These are phyloP conservation scores for Anticlea derivata DNA, from an alignment of 2,888 invertebrate genomes.

Conservation along the genomic window DNA sequence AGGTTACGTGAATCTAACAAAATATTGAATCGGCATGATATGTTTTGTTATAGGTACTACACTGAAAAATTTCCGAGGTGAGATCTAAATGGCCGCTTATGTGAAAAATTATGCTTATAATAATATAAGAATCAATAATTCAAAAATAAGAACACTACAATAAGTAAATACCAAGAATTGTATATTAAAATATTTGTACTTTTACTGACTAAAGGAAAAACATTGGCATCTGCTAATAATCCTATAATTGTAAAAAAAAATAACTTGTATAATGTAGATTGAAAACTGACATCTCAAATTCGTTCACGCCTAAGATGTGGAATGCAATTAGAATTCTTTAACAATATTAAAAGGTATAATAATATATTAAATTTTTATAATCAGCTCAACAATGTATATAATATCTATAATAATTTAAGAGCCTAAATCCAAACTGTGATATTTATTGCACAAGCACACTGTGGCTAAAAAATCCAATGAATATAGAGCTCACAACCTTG, in stretches of 20 bases:
- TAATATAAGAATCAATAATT: conserved; percentile 78
- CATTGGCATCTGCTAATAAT: conserved; percentile 84
- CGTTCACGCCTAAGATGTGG: conserved; percentile 83
- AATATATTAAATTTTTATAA: conserved; percentile 85
- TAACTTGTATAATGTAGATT: conserved; percentile 83
- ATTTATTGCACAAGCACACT: conserved; percentile 85
- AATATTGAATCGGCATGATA: conserved; percentile 74
- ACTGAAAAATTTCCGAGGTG: conserved; percentile 78
- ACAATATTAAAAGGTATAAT: conserved; percentile 85
- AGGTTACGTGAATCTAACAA: conserved; percentile 56
- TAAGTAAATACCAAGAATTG: conserved; percentile 84
- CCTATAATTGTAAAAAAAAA: conserved; percentile 82
- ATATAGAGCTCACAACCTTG: conserved; percentile 84
- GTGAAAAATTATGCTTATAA: conserved; percentile 82
- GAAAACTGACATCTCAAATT: conserved; percentile 83
- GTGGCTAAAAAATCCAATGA: conserved; percentile 81
- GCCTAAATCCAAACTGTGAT: conserved; percentile 85
- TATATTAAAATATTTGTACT: conserved; percentile 91
- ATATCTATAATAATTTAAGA: conserved; percentile 84
- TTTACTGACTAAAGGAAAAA: conserved; percentile 91
- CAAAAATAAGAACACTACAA: conserved; percentile 81
- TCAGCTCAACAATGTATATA: conserved; percentile 87
- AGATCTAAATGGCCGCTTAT: conserved; percentile 74
- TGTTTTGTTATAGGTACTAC: conserved; percentile 75
- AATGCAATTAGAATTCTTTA: conserved; percentile 85